Evolutionary conservation across 1,140 invertebrate species (phyloP), one percentile per base, ranked within the genome.

Genomic region (Venustaconcha ellipsiformis): DNA sequence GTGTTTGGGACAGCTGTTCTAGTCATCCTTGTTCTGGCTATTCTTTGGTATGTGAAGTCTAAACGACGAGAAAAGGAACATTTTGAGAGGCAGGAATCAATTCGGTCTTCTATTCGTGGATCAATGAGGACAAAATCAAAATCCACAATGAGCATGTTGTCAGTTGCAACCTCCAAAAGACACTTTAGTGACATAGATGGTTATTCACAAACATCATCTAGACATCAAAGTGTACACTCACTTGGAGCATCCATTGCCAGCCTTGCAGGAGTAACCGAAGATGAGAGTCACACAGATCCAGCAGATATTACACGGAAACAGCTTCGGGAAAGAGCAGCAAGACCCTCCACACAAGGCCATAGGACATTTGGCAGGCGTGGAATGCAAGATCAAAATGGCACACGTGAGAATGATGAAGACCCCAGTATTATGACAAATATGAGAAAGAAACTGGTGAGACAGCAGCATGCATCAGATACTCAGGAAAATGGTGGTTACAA

Each of bases 21-120:
- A 37, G 89, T 99, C 18, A 91, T 98, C 26, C 92, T 93, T 2
- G 91, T 95, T 18, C 94, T 96, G 18, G 92, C 94, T 2, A 92
- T 93, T 64, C 95, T 96, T 83, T 95, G 95, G 82, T 95, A 94
- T 65, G 70, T 87, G 55, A 99, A 99, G 90, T 97, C 96, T 0
- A 94, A 95, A 75, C 95, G 95, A 82, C 92, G 97, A 62, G 95
- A 96, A 82, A 89, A 94, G 0, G 95, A 99, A 89, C 91, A 96
- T 72, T 90, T 99, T 65, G 94, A 98, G 86, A 91, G 97, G 60
- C 91, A 96, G 71, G 97, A 97, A 88, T 97, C 96, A 1, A 98
- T 99, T 60, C 92, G 97, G 15, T 95, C 97, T 81, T 98, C 96
- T 56, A 91, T 96, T 1, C 72, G 76, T 59, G 76, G 97, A 17